Base-by-base conservation (phyloP, 2,113 vertebrate species). In the Lampris megalopsis region DNA sequence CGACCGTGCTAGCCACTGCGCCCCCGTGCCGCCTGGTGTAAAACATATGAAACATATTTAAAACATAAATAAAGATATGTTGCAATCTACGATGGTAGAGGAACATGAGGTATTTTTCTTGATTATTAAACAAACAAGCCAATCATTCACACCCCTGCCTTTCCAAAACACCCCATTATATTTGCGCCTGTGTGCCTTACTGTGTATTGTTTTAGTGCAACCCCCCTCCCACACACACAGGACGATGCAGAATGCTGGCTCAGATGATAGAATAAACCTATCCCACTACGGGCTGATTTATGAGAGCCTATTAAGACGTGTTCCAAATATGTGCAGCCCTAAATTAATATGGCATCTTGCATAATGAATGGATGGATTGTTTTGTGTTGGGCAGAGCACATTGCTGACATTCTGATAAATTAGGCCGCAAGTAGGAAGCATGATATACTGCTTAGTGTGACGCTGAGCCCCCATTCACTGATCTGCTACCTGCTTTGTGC, bases 311-410 rank as follows among this genome's bases (percentile, higher is more conserved):
- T 82, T 63, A 80, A 24, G n/a, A 69, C 74, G 68, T 79, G 52
- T 71, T 57, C 53, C 82, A 67, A 82, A 42, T 80, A 60, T 84
- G 80, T 72, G 74, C 11, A 36, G 56, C 9, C 60, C 64, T 57
- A 71, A 73, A 88, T 81, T 70, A 83, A 84, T 69, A 85, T 65
- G 63, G 45, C 59, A 63, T 68, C 40, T 63, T 77, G 43, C 75
- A 88, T 81, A 92, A 86, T 80, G 70, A 69, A 57, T 80, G 70
- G 71, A 57, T 71, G 54, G 56, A 53, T 88, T 89, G 87, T 89
- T 80, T 78, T 73, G 47, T 42, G 67, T 63, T 73, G 65, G 80
- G 53, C 65, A 53, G 36, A 67, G 75, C 79, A 79, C 62, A 91
- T 90, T 88, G 85, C 62, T 80, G 65, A 70, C 83, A 89, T 86